These are phyloP conservation scores for Teleogryllus oceanicus DNA, from an alignment of 2,888 invertebrate genomes.

Conservation along the genomic window DNA sequence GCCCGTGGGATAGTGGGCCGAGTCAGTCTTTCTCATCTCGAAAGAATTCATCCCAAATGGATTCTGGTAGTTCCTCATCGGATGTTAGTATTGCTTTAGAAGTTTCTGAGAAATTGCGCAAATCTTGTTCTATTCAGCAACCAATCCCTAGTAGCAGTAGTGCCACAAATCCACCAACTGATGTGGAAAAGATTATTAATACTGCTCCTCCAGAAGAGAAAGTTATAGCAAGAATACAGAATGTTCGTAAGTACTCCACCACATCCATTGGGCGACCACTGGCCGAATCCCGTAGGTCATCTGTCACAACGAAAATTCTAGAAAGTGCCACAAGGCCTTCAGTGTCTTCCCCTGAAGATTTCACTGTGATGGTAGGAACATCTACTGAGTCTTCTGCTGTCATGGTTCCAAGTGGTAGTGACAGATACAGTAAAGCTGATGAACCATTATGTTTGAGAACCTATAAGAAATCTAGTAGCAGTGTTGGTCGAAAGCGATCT, in stretches of 20 bases:
- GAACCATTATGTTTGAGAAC: slow-evolving; percentile 31
- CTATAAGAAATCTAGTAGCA: slow-evolving; percentile 36
- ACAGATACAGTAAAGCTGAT: slow-evolving; percentile 32
- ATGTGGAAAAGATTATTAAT: slow-evolving; percentile 46
- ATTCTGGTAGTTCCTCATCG: slow-evolving; percentile 71
- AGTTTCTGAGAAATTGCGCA: slow-evolving; percentile 58
- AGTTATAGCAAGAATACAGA: slow-evolving; percentile 37
- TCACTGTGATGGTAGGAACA: slow-evolving; percentile 33
- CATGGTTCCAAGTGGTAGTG: slow-evolving; percentile 21
- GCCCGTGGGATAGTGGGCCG: slow-evolving; percentile 54
- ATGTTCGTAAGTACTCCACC: slow-evolving; percentile 46
- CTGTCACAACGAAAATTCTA: slow-evolving; percentile 41
- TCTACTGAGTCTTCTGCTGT: slow-evolving; percentile 31
- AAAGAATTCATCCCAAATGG: slow-evolving; percentile 64
- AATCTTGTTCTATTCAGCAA: slow-evolving; percentile 61
- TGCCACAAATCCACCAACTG: slow-evolving; percentile 41
- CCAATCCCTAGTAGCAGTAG: slow-evolving; percentile 45
- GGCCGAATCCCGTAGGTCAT: slow-evolving; percentile 45
- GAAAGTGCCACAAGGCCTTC: slow-evolving; percentile 45
- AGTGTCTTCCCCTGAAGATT: slow-evolving; percentile 52
- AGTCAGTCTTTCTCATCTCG: slow-evolving; percentile 46
- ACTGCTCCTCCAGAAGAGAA: slow-evolving; percentile 43
- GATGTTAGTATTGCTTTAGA: slow-evolving; percentile 62
- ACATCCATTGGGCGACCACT: slow-evolving; percentile 39
- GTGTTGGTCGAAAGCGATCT: slow-evolving; percentile 46